These are phyloP conservation scores for Oryzias sinensis DNA, from an alignment of 2,797 vertebrate genomes.

Conservation along the genomic window DNA sequence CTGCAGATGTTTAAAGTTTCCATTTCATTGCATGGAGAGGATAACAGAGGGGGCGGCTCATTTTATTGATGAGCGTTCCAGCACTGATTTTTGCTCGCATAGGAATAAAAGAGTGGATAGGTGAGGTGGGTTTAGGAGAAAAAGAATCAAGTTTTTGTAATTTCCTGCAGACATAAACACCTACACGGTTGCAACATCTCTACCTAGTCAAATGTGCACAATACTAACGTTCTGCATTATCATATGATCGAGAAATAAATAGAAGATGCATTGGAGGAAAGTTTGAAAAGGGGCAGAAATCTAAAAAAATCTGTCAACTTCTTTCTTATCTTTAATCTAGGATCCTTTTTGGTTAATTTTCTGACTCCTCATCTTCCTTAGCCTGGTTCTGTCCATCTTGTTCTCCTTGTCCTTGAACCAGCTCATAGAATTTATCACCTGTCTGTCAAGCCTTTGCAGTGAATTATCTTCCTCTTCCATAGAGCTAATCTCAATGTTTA, in stretches of 20 bases:
- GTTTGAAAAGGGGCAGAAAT: neutral
- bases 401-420: constrained; percentile 32
- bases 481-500: constrained; percentile 63
- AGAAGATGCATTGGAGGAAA: neutral
- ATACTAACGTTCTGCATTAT: neutral
- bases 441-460: constrained; percentile 45
- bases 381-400: constrained; percentile 16
- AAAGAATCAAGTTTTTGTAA: no score
- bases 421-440: constrained; percentile 26
- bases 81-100: no score
- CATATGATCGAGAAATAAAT: constrained; percentile 2
- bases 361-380: constrained; percentile 7
- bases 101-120: no score
- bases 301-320: constrained; percentile 26
- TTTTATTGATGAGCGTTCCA: neutral
- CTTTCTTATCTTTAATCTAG: constrained; percentile 11
- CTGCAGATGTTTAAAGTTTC: neutral
- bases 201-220: neutral
- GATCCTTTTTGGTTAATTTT: constrained; percentile 18
- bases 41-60: neutral
- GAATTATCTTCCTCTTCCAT: constrained; percentile 47
- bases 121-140: no score
- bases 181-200: no score
- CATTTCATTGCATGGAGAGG: neutral
- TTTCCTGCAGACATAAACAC: no score